Conservation (phyloP, 2,797 vertebrate species). For the Lagocephalus sceleratus region DNA sequence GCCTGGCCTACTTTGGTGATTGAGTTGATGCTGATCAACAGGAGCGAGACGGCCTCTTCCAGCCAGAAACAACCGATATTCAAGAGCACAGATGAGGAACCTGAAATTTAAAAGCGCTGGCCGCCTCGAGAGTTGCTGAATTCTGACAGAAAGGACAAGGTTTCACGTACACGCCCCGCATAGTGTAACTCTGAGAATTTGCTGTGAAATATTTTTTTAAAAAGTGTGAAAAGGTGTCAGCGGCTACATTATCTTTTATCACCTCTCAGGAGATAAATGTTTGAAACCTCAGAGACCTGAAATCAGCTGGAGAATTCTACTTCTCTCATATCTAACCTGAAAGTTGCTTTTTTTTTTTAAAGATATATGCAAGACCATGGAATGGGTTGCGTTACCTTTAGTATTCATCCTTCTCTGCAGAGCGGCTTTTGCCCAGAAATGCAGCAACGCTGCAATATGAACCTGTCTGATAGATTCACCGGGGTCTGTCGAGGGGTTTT, state of each 20-base stretch:
- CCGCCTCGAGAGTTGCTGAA: no score
- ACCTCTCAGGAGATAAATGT: conserved; percentile 43
- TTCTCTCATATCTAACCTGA: conserved; percentile 40
- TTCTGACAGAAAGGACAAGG: no score
- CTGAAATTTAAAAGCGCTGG: no score
- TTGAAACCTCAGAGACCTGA: conserved; percentile 30
- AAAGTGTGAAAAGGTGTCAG: conserved; percentile 34
- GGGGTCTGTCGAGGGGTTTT: conserved; percentile 21
- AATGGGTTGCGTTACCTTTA: conserved; percentile 45
- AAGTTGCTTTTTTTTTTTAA: conserved; percentile 18
- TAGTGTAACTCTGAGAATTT: conserved; percentile 5
- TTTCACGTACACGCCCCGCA: conserved; percentile 4
- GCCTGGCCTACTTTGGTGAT: no score
- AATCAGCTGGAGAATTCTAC: conserved; percentile 39
- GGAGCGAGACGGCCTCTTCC: no score
- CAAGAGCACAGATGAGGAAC: no score
- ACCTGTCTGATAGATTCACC: conserved; percentile 29
- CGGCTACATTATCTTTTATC: conserved; percentile 49
- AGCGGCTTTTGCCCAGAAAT: conserved; percentile 34
- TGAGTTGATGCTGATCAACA: no score
- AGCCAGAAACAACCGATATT: no score
- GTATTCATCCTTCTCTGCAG: conserved; percentile 38
- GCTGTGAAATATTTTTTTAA: conserved; percentile 14
- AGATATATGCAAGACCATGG: conserved; percentile 38
- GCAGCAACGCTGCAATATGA: conserved; percentile 16